Conservation (phyloP, 2,113 vertebrate species). For the Dicaeum eximium region DNA sequence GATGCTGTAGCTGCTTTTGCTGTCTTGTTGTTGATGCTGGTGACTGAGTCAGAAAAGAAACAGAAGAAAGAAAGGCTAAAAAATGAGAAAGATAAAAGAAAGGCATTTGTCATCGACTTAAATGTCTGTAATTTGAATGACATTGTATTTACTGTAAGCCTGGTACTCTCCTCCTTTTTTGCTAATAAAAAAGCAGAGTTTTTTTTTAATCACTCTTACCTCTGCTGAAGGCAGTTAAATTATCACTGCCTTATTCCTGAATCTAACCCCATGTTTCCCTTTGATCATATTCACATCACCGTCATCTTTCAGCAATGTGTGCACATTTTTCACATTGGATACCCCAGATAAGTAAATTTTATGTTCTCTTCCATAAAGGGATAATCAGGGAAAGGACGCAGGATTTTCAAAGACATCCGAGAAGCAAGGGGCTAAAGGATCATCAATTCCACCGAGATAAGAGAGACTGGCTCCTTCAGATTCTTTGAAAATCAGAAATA, state of each 20-base stretch:
- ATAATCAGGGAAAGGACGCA: neutral
- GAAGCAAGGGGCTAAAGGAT: neutral
- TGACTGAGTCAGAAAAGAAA: neutral
- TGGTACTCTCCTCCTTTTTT: neutral
- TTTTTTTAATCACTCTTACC: neutral
- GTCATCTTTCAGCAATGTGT: neutral
- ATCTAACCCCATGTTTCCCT: neutral
- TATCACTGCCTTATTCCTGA: neutral
- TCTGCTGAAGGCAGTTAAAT: neutral
- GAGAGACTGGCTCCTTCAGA: neutral
- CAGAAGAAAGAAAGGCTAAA: neutral
- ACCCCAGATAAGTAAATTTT: neutral
- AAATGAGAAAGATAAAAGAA: neutral
- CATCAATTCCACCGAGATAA: neutral
- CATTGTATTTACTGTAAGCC: neutral
- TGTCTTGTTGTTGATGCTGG: neutral
- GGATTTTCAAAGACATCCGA: neutral
- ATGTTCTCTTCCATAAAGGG: neutral
- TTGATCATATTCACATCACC: neutral
- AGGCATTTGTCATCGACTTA: neutral
- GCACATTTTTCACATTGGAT: neutral
- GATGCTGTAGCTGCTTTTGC: neutral
- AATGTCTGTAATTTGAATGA: neutral
- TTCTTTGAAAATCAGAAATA: neutral
- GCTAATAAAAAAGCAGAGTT: neutral